Evolutionary conservation across 2,113 vertebrate species (phyloP).

Genomic region (Meriones unguiculatus): DNA sequence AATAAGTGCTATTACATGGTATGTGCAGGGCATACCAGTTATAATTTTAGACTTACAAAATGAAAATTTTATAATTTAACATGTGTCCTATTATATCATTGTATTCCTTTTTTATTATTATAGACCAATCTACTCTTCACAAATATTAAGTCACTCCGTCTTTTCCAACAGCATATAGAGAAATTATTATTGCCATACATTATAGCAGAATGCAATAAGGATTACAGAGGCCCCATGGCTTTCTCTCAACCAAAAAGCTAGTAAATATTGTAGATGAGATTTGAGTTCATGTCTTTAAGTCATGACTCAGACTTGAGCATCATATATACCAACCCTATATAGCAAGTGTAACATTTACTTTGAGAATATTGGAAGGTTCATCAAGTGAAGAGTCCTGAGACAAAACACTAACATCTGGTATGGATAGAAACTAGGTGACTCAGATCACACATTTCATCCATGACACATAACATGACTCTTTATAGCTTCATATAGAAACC

Average conservation of each 20-base stretch:
- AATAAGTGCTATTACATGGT: not conserved
- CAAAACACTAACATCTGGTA: not conserved
- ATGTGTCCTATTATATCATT: not conserved
- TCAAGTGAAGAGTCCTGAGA: not conserved
- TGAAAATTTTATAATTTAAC: not conserved
- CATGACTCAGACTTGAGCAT: not conserved
- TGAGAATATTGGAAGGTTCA: not conserved
- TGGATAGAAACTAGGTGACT: not conserved
- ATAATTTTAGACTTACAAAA: not conserved
- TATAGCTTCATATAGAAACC: not conserved
- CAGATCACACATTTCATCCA: not conserved
- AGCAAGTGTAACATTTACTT: not conserved
- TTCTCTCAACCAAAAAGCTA: not conserved
- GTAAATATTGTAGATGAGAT: not conserved
- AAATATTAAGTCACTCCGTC: constrained; percentile 7
- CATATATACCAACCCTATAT: not conserved
- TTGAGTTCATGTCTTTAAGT: not conserved
- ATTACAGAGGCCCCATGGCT: not conserved
- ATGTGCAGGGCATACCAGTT: not conserved
- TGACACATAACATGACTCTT: not conserved
- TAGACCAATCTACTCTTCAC: not conserved
- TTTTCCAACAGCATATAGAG: not conserved
- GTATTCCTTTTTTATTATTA: not conserved
- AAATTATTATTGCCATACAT: not conserved
- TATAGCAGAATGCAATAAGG: not conserved